Base-by-base conservation (phyloP, 1,140 invertebrate genomes). In the Ostrea edulis region DNA sequence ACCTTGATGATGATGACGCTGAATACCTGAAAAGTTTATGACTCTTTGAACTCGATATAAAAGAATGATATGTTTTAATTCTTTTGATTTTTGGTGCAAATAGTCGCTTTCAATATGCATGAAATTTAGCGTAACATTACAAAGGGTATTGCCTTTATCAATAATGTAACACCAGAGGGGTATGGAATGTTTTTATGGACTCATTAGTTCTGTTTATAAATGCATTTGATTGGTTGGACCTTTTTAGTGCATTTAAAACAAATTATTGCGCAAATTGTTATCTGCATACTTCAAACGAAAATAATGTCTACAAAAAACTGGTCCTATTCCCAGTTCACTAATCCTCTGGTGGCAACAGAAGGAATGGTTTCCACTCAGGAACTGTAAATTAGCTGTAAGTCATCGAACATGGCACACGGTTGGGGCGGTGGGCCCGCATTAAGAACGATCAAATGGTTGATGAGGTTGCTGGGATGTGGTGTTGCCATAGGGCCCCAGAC, bases 381-480 rank as follows among this genome's bases (percentile, higher is more conserved):
- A 71, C 68, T 62, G 9, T 9, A 71, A 71, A 71, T 71, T 71
- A 71, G 68, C 68, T 71, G 8, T 71, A 71, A 71, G 68, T 25
- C 25, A 29, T 35, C 17, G 12, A 29, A 71, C 68, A 71, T 71
- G 68, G 22, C 9, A n/a, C 11, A 71, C 11, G 68, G 68, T n/a
- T 25, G 5, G 25, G 25, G 29, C 12, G 9, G 8, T 71, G n/a
- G 12, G 25, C 29, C 68, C 68, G 29, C 68, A 71, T 71, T 35
- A 71, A 29, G 35, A 14, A 14, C 2, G 25, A 71, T 71, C 68
- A 71, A 71, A 71, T 25, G 12, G 68, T 71, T 1, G 68, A 29
- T 14, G 22, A 71, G 68, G 68, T 29, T 29, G 68, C 11, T 22
- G 9, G 22, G 29, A 71, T 71, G 68, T 71, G 68, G 55, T 20